Evolutionary conservation across 2,797 vertebrate species (phyloP).

Genomic region (Brachymystax lenok): DNA sequence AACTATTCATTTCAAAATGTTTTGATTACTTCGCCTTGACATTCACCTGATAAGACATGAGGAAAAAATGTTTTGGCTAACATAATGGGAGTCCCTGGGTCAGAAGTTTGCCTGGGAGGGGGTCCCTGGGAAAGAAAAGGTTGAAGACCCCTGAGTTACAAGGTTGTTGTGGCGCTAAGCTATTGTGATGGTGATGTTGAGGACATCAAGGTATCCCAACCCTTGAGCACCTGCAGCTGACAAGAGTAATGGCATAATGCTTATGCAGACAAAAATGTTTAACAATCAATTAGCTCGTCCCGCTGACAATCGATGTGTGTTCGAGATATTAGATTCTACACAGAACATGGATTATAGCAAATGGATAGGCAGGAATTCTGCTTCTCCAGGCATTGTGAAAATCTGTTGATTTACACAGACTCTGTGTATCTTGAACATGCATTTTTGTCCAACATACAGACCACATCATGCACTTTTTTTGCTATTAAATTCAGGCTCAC

Average conservation of each 20-base stretch:
- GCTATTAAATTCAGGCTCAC: constrained; percentile 40
- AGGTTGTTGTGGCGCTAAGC: constrained; percentile 16
- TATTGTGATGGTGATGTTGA: constrained; percentile 14
- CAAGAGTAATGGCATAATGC: constrained; percentile 29
- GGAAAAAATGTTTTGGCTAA: too few species aligned
- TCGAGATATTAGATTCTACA: background rate
- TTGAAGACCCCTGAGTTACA: constrained; percentile 13
- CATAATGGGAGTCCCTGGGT: too few species aligned
- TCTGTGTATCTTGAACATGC: background rate
- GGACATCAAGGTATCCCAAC: constrained; percentile 5
- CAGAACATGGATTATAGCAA: background rate
- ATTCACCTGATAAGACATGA: too few species aligned
- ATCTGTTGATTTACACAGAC: background rate
- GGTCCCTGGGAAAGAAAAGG: too few species aligned
- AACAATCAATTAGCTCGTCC: constrained; percentile 44
- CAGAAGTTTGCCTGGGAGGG: too few species aligned
- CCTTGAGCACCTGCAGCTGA: constrained; percentile 18
- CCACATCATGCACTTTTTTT: constrained; percentile 40
- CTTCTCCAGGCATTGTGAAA: background rate
- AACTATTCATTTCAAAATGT: too few species aligned
- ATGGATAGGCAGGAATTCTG: background rate
- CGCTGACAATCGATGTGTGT: constrained; percentile 23
- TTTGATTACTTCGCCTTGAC: too few species aligned
- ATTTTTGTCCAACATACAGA: constrained; percentile 11
- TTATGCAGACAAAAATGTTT: constrained; percentile 40